phyloP scores from a whole-genome alignment of 2,113 vertebrate genomes.

The Chunga burmeisteri region DNA sequence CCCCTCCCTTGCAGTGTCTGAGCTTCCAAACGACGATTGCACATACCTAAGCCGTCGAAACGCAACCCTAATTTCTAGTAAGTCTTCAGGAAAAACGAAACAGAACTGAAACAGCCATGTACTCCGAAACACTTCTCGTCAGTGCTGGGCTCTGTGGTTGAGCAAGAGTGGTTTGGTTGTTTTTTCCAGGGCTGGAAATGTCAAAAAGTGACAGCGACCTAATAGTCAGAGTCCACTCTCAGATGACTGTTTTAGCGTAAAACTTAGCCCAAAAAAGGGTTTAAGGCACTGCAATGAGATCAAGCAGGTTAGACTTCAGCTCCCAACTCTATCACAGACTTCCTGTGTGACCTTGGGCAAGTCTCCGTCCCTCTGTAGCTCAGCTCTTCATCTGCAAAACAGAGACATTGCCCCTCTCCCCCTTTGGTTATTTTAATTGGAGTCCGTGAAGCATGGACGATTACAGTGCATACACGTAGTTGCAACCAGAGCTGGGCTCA shows the following conservation, averaged over 20 bases:
- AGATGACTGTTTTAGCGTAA: neutral
- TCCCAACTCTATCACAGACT: neutral
- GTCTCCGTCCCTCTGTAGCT: neutral
- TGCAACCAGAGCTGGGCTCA: neutral
- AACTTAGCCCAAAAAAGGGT: neutral
- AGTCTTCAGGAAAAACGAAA: neutral
- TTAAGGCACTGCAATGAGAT: neutral
- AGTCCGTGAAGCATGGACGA: neutral
- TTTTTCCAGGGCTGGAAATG: neutral
- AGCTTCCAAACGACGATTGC: neutral
- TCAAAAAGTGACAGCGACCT: neutral
- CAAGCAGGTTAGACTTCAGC: neutral
- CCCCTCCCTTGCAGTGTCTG: neutral
- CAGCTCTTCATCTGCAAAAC: neutral
- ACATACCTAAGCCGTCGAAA: neutral
- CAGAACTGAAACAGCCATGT: neutral
- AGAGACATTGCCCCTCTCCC: neutral
- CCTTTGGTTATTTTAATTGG: neutral
- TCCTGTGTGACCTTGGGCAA: slow-evolving; percentile 63
- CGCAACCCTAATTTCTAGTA: neutral
- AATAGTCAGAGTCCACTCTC: neutral
- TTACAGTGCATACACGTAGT: neutral
- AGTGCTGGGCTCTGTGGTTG: neutral
- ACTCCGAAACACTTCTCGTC: neutral
- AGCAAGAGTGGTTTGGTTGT: neutral